These are phyloP conservation scores for Probosciger aterrimus DNA, from an alignment of 2,113 vertebrate genomes.

Conservation along the genomic window DNA sequence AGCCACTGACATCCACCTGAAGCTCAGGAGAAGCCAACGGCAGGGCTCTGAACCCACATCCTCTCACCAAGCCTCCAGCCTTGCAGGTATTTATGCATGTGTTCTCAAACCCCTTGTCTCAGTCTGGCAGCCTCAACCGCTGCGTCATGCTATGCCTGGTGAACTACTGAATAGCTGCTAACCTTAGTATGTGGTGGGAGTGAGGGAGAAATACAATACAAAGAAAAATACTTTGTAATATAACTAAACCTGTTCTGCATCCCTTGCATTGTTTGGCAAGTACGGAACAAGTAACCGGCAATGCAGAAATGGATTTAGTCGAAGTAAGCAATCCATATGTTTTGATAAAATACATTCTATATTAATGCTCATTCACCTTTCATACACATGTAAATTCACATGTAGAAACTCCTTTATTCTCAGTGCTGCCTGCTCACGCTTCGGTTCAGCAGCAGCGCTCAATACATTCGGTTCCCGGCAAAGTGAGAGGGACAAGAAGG, in stretches of 20 bases:
- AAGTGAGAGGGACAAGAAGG: fast-evolving
- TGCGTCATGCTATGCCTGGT: neutral
- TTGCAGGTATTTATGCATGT: neutral
- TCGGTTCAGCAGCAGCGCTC: neutral
- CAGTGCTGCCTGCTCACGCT: constrained; percentile 5
- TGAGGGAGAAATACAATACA: neutral
- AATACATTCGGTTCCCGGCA: neutral
- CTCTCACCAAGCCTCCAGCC: neutral
- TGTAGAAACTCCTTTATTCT: constrained; percentile 58
- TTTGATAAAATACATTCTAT: constrained; percentile 60
- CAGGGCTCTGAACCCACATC: neutral
- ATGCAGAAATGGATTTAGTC: constrained; percentile 36
- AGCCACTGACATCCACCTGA: neutral
- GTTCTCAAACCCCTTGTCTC: neutral
- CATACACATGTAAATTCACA: constrained; percentile 36
- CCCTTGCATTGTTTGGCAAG: neutral
- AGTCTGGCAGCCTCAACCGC: neutral
- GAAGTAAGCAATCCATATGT: constrained; percentile 28
- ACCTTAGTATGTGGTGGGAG: neutral
- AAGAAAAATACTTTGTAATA: neutral
- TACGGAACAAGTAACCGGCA: neutral
- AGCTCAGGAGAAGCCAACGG: neutral
- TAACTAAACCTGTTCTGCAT: neutral
- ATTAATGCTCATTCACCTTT: constrained; percentile 47
- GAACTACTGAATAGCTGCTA: neutral